Base-by-base conservation (phyloP, 2,888 invertebrate species). In the Amphipyra berbera region DNA sequence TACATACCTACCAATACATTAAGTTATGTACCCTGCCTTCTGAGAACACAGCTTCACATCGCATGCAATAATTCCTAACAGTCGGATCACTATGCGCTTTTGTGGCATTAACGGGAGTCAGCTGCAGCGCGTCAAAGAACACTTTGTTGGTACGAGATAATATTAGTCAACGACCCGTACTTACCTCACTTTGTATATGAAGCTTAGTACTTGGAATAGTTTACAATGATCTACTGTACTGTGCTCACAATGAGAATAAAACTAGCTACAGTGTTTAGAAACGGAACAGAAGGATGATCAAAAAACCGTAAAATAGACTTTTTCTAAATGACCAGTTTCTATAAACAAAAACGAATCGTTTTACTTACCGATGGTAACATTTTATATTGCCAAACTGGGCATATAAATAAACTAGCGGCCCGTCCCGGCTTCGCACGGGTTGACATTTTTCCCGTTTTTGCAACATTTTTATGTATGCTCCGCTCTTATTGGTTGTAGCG, bases 71-170 rank as follows among this genome's bases (percentile, higher is more conserved):
- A 80, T 75, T 48, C 74, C 59, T 65, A 73, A 79, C 78, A 79
- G 80, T 61, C 59, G 58, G 66, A 71, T 76, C 73, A 70, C 77
- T 82, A 83, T 78, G 70, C 69, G 78, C 77, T 81, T 85, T 82
- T 76, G 79, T 77, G 70, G 74, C 69, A 78, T 80, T 79, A 78
- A 79, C 79, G 63, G 76, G 74, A 72, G 79, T 74, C 73, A 74
- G 76, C 73, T 74, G 81, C 76, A 69, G 30, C 45, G 61, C 68
- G 78, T 85, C 82, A 86, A 86, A 84, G 86, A 72, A 65, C 73
- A 73, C 83, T 85, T 79, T 89, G 85, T 88, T 83, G 68, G 73
- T 66, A 75, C 61, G 70, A 86, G 84, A 88, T 86, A 85, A 83
- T 83, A 76, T 74, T 84, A 85, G 82, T 75, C 82, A 78, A 78